Evolutionary conservation across 1,140 invertebrate genomes (phyloP).

Genomic region (Papilio polyxenes): DNA sequence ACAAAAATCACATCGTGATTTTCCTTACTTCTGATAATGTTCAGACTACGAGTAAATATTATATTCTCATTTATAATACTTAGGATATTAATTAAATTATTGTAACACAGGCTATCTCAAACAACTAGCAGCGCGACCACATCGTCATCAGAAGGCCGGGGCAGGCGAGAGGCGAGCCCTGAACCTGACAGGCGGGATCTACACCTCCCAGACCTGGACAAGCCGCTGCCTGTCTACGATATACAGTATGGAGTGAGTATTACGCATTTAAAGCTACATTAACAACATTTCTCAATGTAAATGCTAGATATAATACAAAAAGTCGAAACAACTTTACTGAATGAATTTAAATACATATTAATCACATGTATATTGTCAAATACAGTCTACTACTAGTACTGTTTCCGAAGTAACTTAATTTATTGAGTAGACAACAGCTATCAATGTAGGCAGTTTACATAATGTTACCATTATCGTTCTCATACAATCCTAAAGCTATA

Average conservation of each 20-base stretch:
- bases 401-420: background rate
- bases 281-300: background rate
- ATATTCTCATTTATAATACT: background rate
- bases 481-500: constrained; percentile 15
- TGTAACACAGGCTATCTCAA: constrained; percentile 79
- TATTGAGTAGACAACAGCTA: constrained; percentile 3
- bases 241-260: constrained; percentile 81
- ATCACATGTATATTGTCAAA: background rate
- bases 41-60: too few species aligned
- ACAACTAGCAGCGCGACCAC: constrained; percentile 80
- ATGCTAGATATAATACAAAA: background rate
- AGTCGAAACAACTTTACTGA: background rate
- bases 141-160: constrained; percentile 76
- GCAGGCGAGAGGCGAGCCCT: constrained; percentile 67
- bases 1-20: too few species aligned
- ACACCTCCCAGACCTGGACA: constrained; percentile 71
- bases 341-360: background rate
- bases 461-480: constrained; percentile 12
- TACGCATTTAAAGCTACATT: background rate
- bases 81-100: background rate
- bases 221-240: constrained; percentile 79
- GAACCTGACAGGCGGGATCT: constrained; percentile 62
- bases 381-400: background rate
- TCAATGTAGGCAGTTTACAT: constrained; percentile 29
- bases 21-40: too few species aligned